Evolutionary conservation across 2,797 vertebrate genomes (phyloP).

Genomic region (Tolypeutes matacus): DNA sequence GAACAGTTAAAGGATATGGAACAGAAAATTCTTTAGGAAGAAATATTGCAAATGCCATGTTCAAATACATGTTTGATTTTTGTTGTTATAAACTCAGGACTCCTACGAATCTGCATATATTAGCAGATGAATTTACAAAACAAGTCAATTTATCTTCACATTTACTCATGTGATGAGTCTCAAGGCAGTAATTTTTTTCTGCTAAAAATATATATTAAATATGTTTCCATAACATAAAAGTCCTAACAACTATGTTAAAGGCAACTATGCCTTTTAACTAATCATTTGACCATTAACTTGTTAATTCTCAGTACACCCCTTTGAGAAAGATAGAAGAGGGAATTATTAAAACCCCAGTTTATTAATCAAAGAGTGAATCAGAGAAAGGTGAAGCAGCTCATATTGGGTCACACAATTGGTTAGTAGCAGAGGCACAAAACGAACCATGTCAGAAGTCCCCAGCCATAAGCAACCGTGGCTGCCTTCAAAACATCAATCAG

Average conservation of each 20-base stretch:
- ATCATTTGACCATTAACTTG: conserved; percentile 75
- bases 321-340: conserved; percentile 67
- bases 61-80: neutral
- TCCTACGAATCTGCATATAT: neutral
- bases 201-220: neutral
- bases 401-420: conserved; percentile 70
- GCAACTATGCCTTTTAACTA: conserved; percentile 60
- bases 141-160: conserved; percentile 1
- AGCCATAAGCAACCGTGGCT: conserved; percentile 70
- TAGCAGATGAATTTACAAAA: conserved; percentile 12
- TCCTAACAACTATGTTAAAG: neutral
- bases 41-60: conserved; percentile 25
- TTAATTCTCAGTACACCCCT: conserved; percentile 76
- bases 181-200: neutral
- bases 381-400: conserved; percentile 63
- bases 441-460: conserved; percentile 79
- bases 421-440: conserved; percentile 73
- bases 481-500: conserved; percentile 80
- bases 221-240: conserved; percentile 63
- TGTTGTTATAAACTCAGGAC: neutral
- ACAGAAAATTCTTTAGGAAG: conserved; percentile 1
- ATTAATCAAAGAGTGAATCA: conserved; percentile 76
- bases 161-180: conserved; percentile 54
- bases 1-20: neutral
- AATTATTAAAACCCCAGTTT: conserved; percentile 75